Evolutionary conservation across 2,113 vertebrate species (phyloP), one percentile per base, ranked within the genome.

Genomic region (Cygnus buccinator): DNA sequence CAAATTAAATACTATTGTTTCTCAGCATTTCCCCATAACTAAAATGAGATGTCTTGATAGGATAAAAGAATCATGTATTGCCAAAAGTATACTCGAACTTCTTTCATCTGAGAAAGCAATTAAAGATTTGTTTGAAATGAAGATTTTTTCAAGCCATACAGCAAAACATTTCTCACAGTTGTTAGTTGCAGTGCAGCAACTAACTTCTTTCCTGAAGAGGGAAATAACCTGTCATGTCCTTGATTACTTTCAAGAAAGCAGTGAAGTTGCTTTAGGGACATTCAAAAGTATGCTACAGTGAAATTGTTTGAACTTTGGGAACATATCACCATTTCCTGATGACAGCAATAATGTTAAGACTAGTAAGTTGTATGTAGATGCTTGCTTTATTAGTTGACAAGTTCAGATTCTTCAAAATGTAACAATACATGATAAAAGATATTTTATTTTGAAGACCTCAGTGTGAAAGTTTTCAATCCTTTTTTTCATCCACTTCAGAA

Each of bases 81-180:
- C 63, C 79, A 86, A 80, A 93, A 89, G 21, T 28, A 46, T 37
- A 33, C 25, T 67, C 73, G n/a, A 76, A 58, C 55, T 66, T 75
- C 67, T 77, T 94, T 84, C 59, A 94, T 41, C 31, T 84, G 50
- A 84, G 75, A 71, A 94, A 93, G 85, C 63, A 95, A 83, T 86
- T 92, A 76, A 54, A 86, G 21, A 2, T 29, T 90, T 83, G 33
- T 58, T 86, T 82, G 71, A 93, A 92, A 70, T 18, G 13, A 11
- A 46, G 13, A 71, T 58, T 74, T 89, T 93, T 86, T 86, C 50
- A 84, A 92, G 59, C 17, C 50, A 46, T 41, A 50, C 33, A 76
- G 43, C 20, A 90, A 88, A 90, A 62, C 65, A 70, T 77, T 93
- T 92, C 67, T 84, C 12, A 41, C 11, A 44, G 33, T 28, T 72